Evolutionary conservation across 2,888 invertebrate genomes (phyloP).

Genomic region (Drosophila anomalipes): DNA sequence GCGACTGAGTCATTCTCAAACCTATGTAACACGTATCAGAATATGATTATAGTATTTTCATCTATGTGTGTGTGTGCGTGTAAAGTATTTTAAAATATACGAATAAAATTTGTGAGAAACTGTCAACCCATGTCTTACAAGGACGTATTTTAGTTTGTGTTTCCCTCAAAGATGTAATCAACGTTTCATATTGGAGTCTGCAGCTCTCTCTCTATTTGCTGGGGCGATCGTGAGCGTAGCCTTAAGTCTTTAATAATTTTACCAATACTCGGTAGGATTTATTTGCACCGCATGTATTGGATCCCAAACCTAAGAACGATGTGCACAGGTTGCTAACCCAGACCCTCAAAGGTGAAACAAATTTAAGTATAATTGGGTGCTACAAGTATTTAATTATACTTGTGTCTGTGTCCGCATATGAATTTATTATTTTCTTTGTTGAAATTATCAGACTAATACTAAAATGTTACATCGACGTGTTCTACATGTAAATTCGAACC

Average conservation of each 20-base stretch:
- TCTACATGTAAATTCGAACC: conserved; percentile 71
- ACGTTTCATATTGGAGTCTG: not conserved
- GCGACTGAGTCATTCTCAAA: conserved; percentile 22
- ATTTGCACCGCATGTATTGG: not conserved
- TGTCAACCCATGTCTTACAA: not conserved
- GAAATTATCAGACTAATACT: conserved; percentile 38
- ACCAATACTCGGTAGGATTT: not conserved
- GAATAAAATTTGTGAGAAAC: conserved; percentile 50
- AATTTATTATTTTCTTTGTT: conserved; percentile 40
- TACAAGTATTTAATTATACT: conserved; percentile 6
- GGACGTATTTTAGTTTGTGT: not conserved
- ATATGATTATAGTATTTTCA: conserved; percentile 60
- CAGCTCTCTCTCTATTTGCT: not conserved
- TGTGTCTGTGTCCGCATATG: conserved; percentile 12
- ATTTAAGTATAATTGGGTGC: not conserved
- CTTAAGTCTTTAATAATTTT: not conserved
- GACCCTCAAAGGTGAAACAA: not conserved
- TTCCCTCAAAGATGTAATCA: not conserved
- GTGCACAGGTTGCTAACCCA: not conserved
- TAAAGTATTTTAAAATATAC: conserved; percentile 71
- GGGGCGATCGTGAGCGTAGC: not conserved
- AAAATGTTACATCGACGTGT: conserved; percentile 56
- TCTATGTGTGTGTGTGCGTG: conserved; percentile 72
- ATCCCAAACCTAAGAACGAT: not conserved
- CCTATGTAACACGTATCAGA: conserved; percentile 50